A percentile compares a stretch with the other conserved stretches of the same genome.
These are phyloP conservation scores for Agrilus mali DNA, from an alignment of 2,888 invertebrate genomes.

Conservation along the genomic window DNA sequence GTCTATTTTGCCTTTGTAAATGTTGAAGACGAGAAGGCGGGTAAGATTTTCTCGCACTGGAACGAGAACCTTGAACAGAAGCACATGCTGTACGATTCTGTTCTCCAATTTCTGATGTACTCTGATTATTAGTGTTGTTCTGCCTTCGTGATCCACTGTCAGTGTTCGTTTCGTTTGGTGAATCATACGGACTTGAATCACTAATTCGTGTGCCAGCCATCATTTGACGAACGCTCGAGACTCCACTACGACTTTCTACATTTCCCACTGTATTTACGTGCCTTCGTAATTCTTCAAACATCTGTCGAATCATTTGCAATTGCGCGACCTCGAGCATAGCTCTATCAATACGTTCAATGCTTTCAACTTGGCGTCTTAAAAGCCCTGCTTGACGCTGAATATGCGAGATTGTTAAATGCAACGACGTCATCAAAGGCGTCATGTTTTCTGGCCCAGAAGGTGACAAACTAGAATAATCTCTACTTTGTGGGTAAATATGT, in stretches of 20 bases:
- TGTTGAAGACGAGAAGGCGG: constrained; percentile 24
- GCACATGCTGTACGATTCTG: not conserved
- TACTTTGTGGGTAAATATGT: constrained; percentile 27
- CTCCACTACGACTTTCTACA: constrained; percentile 35
- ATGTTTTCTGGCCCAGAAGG: constrained; percentile 16
- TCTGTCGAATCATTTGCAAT: constrained; percentile 45
- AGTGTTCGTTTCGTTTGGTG: constrained; percentile 18
- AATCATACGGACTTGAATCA: constrained; percentile 28
- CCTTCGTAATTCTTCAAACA: constrained; percentile 51
- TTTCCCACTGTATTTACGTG: constrained; percentile 36
- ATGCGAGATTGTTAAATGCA: constrained; percentile 30
- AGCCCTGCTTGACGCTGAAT: constrained; percentile 30
- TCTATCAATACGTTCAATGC: constrained; percentile 29
- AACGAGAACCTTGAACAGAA: constrained; percentile 2
- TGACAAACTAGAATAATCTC: constrained; percentile 12
- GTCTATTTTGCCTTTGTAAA: constrained; percentile 22
- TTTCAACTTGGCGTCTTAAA: constrained; percentile 26
- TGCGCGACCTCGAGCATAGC: constrained; percentile 33
- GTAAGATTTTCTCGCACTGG: constrained; percentile 23
- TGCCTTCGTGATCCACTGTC: constrained; percentile 1
- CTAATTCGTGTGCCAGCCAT: constrained; percentile 35
- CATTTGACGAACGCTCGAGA: constrained; percentile 32
- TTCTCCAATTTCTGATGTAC: not conserved
- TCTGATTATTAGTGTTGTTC: not conserved
- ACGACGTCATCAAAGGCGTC: constrained; percentile 28